Percentiles rank a stretch among this genome's conserved stretches.
Conservation (phyloP, 2,797 vertebrate genomes). For the Semotilus atromaculatus region DNA sequence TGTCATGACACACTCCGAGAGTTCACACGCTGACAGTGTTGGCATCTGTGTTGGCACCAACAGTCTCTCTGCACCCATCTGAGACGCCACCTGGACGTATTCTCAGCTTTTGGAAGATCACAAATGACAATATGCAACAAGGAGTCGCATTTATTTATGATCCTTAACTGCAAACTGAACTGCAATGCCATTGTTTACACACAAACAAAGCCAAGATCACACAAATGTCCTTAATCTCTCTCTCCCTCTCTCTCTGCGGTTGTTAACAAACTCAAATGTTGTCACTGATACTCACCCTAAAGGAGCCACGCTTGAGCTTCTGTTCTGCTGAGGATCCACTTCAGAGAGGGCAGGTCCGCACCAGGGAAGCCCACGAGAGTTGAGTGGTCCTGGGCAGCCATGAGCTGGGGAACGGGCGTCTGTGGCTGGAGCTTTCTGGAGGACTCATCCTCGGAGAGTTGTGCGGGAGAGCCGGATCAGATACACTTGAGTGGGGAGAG, state of each 20-base stretch:
- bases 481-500: constrained; percentile 38
- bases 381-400: constrained; percentile 89
- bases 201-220: background rate
- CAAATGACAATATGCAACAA: constrained; percentile 6
- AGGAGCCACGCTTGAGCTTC: constrained; percentile 78
- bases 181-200: background rate
- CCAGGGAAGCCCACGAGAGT: constrained; percentile 83
- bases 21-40: constrained; percentile 56
- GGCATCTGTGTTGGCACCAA: constrained; percentile 31
- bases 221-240: background rate
- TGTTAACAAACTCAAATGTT: constrained; percentile 38
- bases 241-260: background rate
- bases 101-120: background rate
- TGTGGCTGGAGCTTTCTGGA: constrained; percentile 91
- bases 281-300: constrained; percentile 85
- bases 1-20: constrained; percentile 74
- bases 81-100: constrained; percentile 29
- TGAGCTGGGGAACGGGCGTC: constrained; percentile 83
- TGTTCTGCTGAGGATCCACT: constrained; percentile 83
- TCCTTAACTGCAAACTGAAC: background rate
- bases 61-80: constrained; percentile 36
- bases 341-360: constrained; percentile 87
- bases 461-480: constrained; percentile 59
- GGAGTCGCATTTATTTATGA: background rate
- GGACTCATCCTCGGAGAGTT: constrained; percentile 89